Percentiles rank a stretch among this genome's conserved stretches.
phyloP scores from a whole-genome alignment of 2,113 vertebrate species.

The Nerophis lumbriciformis region DNA sequence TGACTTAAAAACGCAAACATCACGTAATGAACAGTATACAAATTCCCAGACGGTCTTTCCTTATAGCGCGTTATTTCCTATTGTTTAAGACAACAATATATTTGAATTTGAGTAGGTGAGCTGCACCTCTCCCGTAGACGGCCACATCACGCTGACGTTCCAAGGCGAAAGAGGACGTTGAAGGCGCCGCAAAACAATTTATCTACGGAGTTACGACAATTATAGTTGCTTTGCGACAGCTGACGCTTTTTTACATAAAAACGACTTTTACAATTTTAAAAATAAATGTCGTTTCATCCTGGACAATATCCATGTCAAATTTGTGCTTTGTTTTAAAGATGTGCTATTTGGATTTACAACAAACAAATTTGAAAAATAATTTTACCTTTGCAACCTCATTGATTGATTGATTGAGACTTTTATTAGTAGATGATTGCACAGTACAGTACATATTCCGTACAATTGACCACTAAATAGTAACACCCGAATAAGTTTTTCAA shows the following conservation, averaged over 20 bases:
- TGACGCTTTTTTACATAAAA: too few species aligned
- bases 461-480: too few species aligned
- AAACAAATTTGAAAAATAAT: too few species aligned
- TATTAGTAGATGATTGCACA: too few species aligned
- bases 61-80: too few species aligned
- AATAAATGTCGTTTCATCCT: neutral
- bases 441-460: too few species aligned
- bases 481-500: too few species aligned
- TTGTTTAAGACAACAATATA: neutral
- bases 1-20: neutral
- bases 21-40: neutral
- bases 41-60: neutral
- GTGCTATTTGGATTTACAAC: neutral
- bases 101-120: neutral
- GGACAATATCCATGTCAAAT: too few species aligned
- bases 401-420: too few species aligned
- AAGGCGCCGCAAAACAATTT: fast-evolving
- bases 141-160: fast-evolving
- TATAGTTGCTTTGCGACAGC: conserved; percentile 22
- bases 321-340: neutral
- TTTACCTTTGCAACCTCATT: too few species aligned
- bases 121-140: neutral
- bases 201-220: conserved; percentile 40
- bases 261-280: neutral
- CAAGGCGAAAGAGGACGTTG: fast-evolving